Conservation (phyloP, 1,140 invertebrate species). For the Tigriopus japonicus region DNA sequence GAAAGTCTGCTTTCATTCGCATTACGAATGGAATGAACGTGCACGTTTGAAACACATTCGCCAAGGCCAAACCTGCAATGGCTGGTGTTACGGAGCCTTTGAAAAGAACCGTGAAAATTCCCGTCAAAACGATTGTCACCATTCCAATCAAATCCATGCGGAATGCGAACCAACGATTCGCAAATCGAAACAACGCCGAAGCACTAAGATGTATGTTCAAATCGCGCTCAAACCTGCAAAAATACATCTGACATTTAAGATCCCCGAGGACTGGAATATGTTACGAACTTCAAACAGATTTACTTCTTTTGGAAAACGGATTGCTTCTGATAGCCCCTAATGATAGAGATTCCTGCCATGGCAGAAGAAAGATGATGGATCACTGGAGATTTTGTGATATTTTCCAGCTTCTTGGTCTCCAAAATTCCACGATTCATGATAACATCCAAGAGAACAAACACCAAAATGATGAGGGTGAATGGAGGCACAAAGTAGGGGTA, state of each 20-base stretch:
- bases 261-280: background rate
- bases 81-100: slow-evolving; percentile 48
- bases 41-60: slow-evolving; percentile 52
- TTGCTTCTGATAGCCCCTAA: slow-evolving; percentile 28
- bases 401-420: slow-evolving; percentile 34
- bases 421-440: slow-evolving; percentile 32
- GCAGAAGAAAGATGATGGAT: slow-evolving; percentile 34
- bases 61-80: slow-evolving; percentile 68
- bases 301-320: background rate
- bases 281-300: too few relatives aligned
- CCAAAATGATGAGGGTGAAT: slow-evolving; percentile 32
- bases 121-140: slow-evolving; percentile 69
- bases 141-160: slow-evolving; percentile 81
- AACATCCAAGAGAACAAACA: slow-evolving; percentile 30
- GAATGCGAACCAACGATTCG: slow-evolving; percentile 77
- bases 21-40: slow-evolving; percentile 35
- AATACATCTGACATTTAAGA: slow-evolving; percentile 24
- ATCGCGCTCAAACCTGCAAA: slow-evolving; percentile 63
- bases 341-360: slow-evolving; percentile 41
- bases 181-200: slow-evolving; percentile 65
- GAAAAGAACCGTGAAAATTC: slow-evolving; percentile 62
- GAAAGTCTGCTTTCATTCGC: slow-evolving; percentile 34
- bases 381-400: slow-evolving; percentile 31
- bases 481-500: slow-evolving; percentile 34
- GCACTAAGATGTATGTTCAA: slow-evolving; percentile 67